Conservation (phyloP, 2,888 invertebrate genomes). For the Melanostoma scalare region DNA sequence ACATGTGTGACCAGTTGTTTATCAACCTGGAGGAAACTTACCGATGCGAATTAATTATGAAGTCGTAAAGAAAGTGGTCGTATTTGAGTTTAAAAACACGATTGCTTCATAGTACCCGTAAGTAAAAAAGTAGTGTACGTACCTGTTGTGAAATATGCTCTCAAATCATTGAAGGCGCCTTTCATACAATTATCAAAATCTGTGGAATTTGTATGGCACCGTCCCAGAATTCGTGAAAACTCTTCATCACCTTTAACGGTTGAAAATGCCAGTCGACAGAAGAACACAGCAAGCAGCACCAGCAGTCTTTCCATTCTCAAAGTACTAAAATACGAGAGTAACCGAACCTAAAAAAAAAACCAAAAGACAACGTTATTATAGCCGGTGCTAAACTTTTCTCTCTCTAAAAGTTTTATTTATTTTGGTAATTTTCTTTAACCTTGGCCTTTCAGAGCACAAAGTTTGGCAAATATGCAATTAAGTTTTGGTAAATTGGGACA, state of each 20-base stretch:
- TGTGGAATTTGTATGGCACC: slow-evolving; percentile 85
- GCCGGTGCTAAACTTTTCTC: too few relatives aligned
- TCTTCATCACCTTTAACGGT: slow-evolving; percentile 76
- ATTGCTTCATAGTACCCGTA: background rate
- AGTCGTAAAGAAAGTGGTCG: too few relatives aligned
- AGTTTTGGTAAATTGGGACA: background rate
- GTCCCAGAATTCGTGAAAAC: slow-evolving; percentile 82
- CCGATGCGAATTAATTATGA: too few relatives aligned
- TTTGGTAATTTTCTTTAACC: slow-evolving; percentile 13
- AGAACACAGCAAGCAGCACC: slow-evolving; percentile 1
- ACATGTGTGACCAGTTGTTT: too few relatives aligned
- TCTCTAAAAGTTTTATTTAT: too few relatives aligned
- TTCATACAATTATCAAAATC: slow-evolving; percentile 89
- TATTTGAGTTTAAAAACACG: too few relatives aligned
- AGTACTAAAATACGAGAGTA: background rate
- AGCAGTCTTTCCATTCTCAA: slow-evolving; percentile 54
- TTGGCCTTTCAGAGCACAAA: slow-evolving; percentile 6
- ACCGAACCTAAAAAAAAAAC: slow-evolving; percentile 3
- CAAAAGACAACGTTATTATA: background rate
- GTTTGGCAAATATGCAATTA: background rate
- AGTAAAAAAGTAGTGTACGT: slow-evolving; percentile 64
- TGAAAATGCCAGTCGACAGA: slow-evolving; percentile 1
- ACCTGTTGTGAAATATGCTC: slow-evolving; percentile 89
- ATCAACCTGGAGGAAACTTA: too few relatives aligned
- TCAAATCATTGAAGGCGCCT: slow-evolving; percentile 87